Conservation (phyloP, 2,888 invertebrate genomes). For the Ypsolopha sequella region DNA sequence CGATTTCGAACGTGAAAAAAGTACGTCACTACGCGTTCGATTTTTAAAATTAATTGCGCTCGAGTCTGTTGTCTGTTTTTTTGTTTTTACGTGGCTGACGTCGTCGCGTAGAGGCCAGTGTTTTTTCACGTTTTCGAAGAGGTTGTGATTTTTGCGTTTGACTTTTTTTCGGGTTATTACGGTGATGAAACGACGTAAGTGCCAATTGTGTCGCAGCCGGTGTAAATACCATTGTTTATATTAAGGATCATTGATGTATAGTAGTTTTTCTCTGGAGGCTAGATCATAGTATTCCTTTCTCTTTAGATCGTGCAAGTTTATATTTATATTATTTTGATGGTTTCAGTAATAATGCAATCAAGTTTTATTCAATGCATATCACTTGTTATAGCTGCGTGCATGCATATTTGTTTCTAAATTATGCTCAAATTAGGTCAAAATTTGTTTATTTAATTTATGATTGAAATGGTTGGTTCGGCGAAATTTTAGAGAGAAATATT, state of each 20-base stretch:
- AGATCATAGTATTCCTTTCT: constrained; percentile 21
- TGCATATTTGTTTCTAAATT: constrained; percentile 8
- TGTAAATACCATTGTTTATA: constrained; percentile 44
- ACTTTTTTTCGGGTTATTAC: not conserved
- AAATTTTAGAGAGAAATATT: not conserved
- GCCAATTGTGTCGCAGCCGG: constrained; percentile 6
- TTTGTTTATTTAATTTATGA: constrained; percentile 13
- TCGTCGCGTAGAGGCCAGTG: constrained; percentile 12
- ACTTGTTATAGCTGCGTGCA: constrained; percentile 15
- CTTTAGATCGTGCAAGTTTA: constrained; percentile 6
- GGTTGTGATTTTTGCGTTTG: constrained; percentile 4
- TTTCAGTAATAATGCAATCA: not conserved
- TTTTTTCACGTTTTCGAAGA: constrained; percentile 4
- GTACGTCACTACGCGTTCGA: not conserved
- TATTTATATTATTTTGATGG: no score
- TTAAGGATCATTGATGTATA: constrained; percentile 52
- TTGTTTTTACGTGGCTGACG: constrained; percentile 10
- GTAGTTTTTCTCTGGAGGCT: constrained; percentile 38
- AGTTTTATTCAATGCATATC: constrained; percentile 24
- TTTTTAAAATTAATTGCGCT: not conserved
- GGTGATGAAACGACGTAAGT: not conserved
- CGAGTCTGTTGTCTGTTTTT: not conserved
- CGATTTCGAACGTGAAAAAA: not conserved
- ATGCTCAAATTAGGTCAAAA: constrained; percentile 43
- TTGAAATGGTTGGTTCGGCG: constrained; percentile 6